phyloP scores from a whole-genome alignment of 2,888 invertebrate genomes.

The Campoplex capitator region DNA sequence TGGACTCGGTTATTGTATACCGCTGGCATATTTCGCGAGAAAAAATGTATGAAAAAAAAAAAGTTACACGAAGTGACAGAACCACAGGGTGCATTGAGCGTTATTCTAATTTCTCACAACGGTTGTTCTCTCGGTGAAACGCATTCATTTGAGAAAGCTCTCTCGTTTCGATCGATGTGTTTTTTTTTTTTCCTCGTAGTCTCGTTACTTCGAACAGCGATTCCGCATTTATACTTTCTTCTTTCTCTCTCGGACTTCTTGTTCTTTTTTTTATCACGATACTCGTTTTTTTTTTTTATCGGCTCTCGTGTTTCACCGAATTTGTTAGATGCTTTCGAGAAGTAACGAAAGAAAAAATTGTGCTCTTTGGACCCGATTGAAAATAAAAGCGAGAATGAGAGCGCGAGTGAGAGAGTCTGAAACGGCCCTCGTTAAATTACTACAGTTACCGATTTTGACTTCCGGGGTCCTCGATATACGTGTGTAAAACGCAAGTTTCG shows the following conservation, averaged over 20 bases:
- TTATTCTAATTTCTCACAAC: conserved; percentile 60
- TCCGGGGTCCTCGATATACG: conserved; percentile 61
- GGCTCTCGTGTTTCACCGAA: conserved; percentile 51
- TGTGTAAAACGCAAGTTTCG: conserved; percentile 48
- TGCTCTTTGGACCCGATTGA: conserved; percentile 46
- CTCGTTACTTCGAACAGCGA: conserved; percentile 41
- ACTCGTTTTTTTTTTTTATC: conserved; percentile 42
- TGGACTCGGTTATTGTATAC: neutral
- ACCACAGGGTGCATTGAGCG: conserved; percentile 60
- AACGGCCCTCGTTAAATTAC: conserved; percentile 78
- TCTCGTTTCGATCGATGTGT: conserved; percentile 46
- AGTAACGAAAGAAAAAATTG: conserved; percentile 49
- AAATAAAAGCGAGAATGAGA: conserved; percentile 37
- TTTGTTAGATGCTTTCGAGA: conserved; percentile 42
- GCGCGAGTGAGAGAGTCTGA: conserved; percentile 24
- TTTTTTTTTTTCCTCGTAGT: conserved; percentile 38
- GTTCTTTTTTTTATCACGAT: conserved; percentile 34
- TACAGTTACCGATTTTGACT: conserved; percentile 77
- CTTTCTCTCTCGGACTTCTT: conserved; percentile 21
- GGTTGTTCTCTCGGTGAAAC: conserved; percentile 50
- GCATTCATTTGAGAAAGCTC: conserved; percentile 35
- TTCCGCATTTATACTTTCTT: conserved; percentile 23
- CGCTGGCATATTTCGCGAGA: neutral
- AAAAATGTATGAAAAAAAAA: conserved; percentile 24
- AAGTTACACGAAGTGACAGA: conserved; percentile 40